These are phyloP conservation scores for Erannis defoliaria DNA, from an alignment of 2,888 invertebrate species.

Conservation along the genomic window DNA sequence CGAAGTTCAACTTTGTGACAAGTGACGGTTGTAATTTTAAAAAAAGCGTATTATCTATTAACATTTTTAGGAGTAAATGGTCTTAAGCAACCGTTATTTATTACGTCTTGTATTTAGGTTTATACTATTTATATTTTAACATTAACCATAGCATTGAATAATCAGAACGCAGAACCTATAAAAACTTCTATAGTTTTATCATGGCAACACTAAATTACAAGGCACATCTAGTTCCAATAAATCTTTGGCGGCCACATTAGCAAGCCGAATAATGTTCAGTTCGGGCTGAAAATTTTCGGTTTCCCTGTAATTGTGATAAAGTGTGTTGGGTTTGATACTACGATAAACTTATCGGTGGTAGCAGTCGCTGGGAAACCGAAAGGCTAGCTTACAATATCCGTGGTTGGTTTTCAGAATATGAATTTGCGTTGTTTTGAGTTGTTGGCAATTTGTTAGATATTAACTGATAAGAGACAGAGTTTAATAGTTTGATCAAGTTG, in stretches of 20 bases:
- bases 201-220: slow-evolving; percentile 19
- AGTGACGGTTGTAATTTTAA: too few species aligned
- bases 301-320: slow-evolving; percentile 82
- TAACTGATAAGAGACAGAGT: too few species aligned
- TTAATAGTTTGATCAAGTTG: too few species aligned
- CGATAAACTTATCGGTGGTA: slow-evolving; percentile 75
- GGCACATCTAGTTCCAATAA: slow-evolving; percentile 51
- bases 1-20: too few species aligned
- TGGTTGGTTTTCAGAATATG: slow-evolving; percentile 15
- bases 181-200: not conserved
- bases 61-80: too few species aligned
- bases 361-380: slow-evolving; percentile 38
- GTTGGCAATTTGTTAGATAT: too few species aligned
- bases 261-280: slow-evolving; percentile 72
- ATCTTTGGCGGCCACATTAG: slow-evolving; percentile 62
- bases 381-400: slow-evolving; percentile 35
- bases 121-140: too few species aligned
- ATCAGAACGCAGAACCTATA: too few species aligned
- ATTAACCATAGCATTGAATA: too few species aligned
- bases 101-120: too few species aligned
- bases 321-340: slow-evolving; percentile 72
- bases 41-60: too few species aligned
- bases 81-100: too few species aligned
- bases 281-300: slow-evolving; percentile 73
- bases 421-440: slow-evolving; percentile 12